Evolutionary conservation across 2,113 vertebrate species (phyloP), one percentile per base, ranked within the genome.

Genomic region (Salvelinus alpinus): DNA sequence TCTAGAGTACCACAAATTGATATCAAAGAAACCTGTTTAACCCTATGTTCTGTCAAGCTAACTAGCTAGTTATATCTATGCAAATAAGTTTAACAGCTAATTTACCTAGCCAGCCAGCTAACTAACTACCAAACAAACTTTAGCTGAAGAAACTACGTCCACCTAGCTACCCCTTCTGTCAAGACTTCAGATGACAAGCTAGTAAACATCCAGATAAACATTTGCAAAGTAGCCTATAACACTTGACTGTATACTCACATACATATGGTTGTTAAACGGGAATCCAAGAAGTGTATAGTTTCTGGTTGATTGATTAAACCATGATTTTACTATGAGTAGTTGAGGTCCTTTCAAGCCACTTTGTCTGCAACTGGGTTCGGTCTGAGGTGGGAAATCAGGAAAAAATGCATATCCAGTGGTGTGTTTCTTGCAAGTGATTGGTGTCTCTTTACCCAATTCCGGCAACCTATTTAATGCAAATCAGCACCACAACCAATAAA

Each of bases 191-290:
- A 54, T 54, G 16, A 18, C 51, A 18, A 54, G 16, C 51, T 16
- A 54, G 51, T 4, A 18, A 38, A 54, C 51, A 54, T 54, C 16
- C 16, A 54, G 13, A 14, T 54, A 54, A 54, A 54, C n/a, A 25
- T 25, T n/a, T 3, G 20, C 12, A 25, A 64, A 64, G 16, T 64
- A 44, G 38, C 38, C 38, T 44, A 44, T 44, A 44, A 44, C 38
- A 3, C 3, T 20, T 24, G 22, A 51, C 6, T 9, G 5, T 22
- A 59, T 87, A 90, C 88, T 90, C 65, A 90, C 87, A 72, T 31
- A 64, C 16, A 62, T 65, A 5, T n/a, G 48, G 5, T 14, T 44
- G 24, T 31, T 11, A 44, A 59, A 25, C 25, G 47, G 71, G 74
- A 74, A 65, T 82, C 78, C 76, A 12, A 7, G 11, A 31, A 16